Conservation (phyloP, 2,797 vertebrate species). For the Malacoctenus gilli region DNA sequence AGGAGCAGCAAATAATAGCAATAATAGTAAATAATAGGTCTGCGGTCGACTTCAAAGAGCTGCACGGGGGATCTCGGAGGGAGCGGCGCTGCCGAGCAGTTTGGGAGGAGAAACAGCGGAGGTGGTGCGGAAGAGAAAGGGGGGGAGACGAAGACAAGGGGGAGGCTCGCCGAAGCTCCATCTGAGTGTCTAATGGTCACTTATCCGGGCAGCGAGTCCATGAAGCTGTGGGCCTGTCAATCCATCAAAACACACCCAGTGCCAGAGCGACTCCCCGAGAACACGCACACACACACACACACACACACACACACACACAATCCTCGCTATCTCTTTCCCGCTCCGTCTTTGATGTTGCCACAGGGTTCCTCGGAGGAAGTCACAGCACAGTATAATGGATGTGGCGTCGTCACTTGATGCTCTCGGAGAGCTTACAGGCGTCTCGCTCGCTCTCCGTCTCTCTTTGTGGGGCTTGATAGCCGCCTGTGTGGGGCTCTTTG, state of each 20-base stretch:
- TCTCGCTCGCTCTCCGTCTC: not conserved
- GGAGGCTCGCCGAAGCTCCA: constrained; percentile 26
- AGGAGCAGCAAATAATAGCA: constrained; percentile 56
- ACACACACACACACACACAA: constrained; percentile 19
- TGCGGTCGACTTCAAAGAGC: constrained; percentile 54
- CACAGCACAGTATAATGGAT: constrained; percentile 54
- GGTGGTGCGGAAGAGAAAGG: constrained; percentile 6
- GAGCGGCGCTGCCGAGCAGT: constrained; percentile 16
- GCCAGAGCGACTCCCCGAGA: no score
- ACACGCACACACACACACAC: constrained; percentile 11
- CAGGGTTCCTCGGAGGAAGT: constrained; percentile 62
- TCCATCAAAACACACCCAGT: constrained; percentile 64
- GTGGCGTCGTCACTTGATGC: constrained; percentile 51
- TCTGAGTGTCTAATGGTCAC: constrained; percentile 75
- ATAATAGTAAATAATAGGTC: constrained; percentile 61
- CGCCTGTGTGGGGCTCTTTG: constrained; percentile 39
- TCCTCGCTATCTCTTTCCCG: constrained; percentile 27
- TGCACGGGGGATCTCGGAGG: constrained; percentile 19
- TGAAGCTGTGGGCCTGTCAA: constrained; percentile 70
- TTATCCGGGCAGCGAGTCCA: constrained; percentile 72
- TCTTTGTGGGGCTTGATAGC: constrained; percentile 26
- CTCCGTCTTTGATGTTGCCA: constrained; percentile 64
- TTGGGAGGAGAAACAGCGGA: constrained; percentile 33
- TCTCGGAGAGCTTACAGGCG: constrained; percentile 32
- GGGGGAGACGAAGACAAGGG: constrained; percentile 10